Base-by-base conservation (phyloP, 2,888 invertebrate genomes). In the Xestia sexstrigata region DNA sequence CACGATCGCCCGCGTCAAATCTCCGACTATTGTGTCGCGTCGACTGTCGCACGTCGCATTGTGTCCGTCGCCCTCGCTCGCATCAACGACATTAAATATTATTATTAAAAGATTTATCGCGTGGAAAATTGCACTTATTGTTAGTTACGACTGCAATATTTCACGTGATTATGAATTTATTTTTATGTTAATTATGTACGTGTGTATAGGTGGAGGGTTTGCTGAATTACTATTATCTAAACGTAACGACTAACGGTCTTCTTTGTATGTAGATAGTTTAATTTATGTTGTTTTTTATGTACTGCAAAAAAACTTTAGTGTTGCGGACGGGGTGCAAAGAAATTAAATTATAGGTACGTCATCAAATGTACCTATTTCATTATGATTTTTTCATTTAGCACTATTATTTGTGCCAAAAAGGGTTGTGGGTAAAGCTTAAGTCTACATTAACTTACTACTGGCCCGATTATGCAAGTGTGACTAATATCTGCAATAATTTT, bases 61-160 rank as follows among this genome's bases (percentile, higher is more conserved):
- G 83, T 83, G 65, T 73, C 82, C 90, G 80, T 87, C 90, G 86
- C 89, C 93, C 92, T 92, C 91, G 79, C 90, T 89, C 91, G 87
- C 78, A 88, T 89, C 91, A 85, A 89, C 78, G 82, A 80, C 89
- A 90, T 93, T 93, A 94, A 95, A 94, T 96, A 96, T 96, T 96
- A 96, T 96, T 96, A 96, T 96, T 95, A 93, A 85, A 91, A 93
- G 95, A 96, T 96, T 96, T 96, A 96, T 96, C 95, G 96, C 95
- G 93, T 91, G 95, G 96, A 96, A 96, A 96, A 96, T 96, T 96
- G 94, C 93, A 96, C 92, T 93, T 93, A 96, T 96, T 96, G 96
- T 96, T 92, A 85, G 93, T 92, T 90, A 90, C 90, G 91, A 92
- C 92, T 91, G 92, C 90, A 89, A 95, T 96, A 95, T 95, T 94